Evolutionary conservation across 1,140 invertebrate genomes (phyloP), one percentile per base, ranked within the genome.

Genomic region (Drosophila quadrilineata): DNA sequence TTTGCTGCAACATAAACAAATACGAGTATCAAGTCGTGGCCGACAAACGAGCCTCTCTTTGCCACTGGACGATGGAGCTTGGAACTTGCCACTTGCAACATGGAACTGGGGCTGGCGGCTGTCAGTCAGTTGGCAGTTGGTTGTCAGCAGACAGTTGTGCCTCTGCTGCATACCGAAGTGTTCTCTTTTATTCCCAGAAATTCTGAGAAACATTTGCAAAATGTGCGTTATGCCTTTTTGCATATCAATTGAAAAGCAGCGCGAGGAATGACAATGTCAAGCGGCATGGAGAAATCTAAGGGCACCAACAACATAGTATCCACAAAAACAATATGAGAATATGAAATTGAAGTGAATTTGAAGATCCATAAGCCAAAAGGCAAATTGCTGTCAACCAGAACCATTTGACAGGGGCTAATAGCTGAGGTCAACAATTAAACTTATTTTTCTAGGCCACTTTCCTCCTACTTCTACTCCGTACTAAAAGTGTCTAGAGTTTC

Each of bases 391-490:
- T 62, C 52, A 62, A 53, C 56, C 50, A 63, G 58, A 72, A 33
- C 36, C 64, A 62, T 60, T 77, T 79, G 79, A 85, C 79, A 84
- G 74, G 59, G 79, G 79, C 79, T 84, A 84, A 84, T 84, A 79
- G 79, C 79, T 85, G 64, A 54, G 79, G 79, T 84, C 79, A 84
- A 85, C 74, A 84, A 84, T 84, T 84, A 85, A 84, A 85, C 77
- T 82, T 77, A 77, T 68, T 82, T 59, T 62, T 63, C 31, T 41
- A 17, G 49, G 16, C 9, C 14, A 33, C 3, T n/a, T n/a, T n/a
- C n/a, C n/a, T n/a, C n/a, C n/a, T 9, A 9, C 28, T 0, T 38
- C 16, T 45, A 14, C 10, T 26, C 17, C 29, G 14, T 50, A 54
- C 38, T 60, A 54, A 62, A 62, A 40, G 73, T 84, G 72, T 76